A percentile compares a stretch with the other conserved stretches of the same genome.
phyloP scores from a whole-genome alignment of 2,797 vertebrate species.

The Crocidura indochinensis region DNA sequence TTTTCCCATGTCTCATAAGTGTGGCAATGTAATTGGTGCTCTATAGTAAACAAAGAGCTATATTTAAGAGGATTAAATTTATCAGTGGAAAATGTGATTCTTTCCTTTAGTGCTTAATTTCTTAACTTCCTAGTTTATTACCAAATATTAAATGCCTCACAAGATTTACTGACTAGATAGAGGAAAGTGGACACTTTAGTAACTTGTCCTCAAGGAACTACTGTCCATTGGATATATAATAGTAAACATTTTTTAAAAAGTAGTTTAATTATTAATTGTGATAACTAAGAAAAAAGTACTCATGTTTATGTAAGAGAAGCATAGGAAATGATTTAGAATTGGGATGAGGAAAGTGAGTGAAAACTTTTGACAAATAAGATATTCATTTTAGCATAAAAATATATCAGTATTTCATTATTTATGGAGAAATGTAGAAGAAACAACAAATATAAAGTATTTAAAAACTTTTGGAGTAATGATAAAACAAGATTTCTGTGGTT shows the following conservation, averaged over 20 bases:
- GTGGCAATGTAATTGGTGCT: constrained; percentile 4
- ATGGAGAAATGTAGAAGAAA: neutral
- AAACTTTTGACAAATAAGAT: neutral
- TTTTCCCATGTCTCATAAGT: constrained; percentile 10
- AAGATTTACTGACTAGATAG: neutral
- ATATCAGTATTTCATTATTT: neutral
- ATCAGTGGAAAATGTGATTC: too few relatives aligned
- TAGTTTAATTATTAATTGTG: neutral
- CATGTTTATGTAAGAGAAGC: neutral
- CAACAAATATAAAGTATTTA: neutral
- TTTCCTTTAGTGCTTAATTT: neutral
- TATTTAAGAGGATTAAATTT: too few relatives aligned
- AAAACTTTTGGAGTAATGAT: neutral
- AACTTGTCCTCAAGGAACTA: neutral
- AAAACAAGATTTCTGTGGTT: neutral
- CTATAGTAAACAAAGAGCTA: neutral
- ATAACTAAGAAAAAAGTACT: constrained; percentile 1
- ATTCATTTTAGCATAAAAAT: neutral
- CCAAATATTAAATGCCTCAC: neutral
- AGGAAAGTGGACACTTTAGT: neutral
- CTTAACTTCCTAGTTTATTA: constrained; percentile 44
- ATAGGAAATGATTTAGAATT: neutral
- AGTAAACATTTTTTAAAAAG: neutral
- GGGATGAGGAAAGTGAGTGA: neutral
- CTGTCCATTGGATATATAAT: neutral